A percentile compares a stretch with the other conserved stretches of the same genome.
phyloP scores from a whole-genome alignment of 2,113 vertebrate species.

The Eulacestoma nigropectus region DNA sequence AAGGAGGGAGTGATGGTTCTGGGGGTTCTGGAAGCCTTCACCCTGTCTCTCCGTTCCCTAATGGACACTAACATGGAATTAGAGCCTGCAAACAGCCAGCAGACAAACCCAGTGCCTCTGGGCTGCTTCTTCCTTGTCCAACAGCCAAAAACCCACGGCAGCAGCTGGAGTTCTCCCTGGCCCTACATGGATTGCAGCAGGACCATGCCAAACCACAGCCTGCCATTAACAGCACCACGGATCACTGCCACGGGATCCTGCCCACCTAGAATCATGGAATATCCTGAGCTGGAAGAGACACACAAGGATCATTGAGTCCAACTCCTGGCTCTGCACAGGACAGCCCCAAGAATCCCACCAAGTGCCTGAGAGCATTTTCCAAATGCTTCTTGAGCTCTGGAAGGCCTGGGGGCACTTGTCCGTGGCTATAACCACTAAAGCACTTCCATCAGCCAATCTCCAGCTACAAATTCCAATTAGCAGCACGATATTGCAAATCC shows the following conservation, averaged over 20 bases:
- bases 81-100: neutral
- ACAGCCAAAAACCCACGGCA: rapidly evolving
- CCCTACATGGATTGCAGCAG: neutral
- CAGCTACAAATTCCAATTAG: neutral
- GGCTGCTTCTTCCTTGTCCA: neutral
- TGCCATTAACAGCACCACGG: rapidly evolving
- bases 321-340: neutral
- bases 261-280: rapidly evolving
- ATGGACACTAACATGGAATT: neutral
- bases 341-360: neutral
- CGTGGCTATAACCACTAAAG: neutral
- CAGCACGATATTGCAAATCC: neutral
- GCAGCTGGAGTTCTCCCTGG: neutral
- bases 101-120: neutral
- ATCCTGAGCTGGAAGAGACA: neutral
- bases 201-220: neutral
- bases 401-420: neutral
- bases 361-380: neutral
- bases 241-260: neutral
- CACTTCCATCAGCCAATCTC: neutral
- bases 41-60: neutral
- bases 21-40: neutral
- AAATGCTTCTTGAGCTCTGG: neutral
- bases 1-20: neutral
- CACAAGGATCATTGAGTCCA: neutral